Evolutionary conservation across 1,140 invertebrate genomes (phyloP).

Genomic region (Calycopis cecrops): DNA sequence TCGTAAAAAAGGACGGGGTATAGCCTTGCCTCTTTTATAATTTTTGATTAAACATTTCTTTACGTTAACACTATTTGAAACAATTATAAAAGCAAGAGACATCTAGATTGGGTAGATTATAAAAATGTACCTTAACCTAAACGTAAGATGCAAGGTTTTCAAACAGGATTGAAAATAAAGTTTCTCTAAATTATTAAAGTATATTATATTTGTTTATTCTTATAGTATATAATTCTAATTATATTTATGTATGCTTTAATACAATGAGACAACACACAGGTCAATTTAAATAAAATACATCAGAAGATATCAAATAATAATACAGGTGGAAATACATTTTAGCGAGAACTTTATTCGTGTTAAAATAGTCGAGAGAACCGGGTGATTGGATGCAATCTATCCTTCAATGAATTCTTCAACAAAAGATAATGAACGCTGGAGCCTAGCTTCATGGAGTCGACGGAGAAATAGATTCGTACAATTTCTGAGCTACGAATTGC

Average conservation of each 20-base stretch:
- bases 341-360: too few species aligned
- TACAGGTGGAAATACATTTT: too few species aligned
- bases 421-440: too few species aligned
- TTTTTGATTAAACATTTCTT: constrained; percentile 15
- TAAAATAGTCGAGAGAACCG: too few species aligned
- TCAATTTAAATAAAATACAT: background rate
- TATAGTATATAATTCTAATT: constrained; percentile 2
- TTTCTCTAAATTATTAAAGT: constrained; percentile 6
- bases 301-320: too few species aligned
- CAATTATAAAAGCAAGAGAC: constrained; percentile 6
- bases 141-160: background rate
- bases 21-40: constrained; percentile 17
- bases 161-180: constrained; percentile 1
- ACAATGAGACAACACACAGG: constrained; percentile 5
- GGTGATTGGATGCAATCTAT: too few species aligned
- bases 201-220: background rate
- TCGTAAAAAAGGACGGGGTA: constrained; percentile 16
- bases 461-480: too few species aligned
- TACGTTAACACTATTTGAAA: constrained; percentile 9
- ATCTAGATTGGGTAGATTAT: constrained; percentile 7
- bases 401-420: too few species aligned
- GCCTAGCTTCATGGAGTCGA: too few species aligned
- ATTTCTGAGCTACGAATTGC: too few species aligned
- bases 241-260: constrained; percentile 1
- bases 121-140: constrained; percentile 7